A percentile compares a stretch with the other conserved stretches of the same genome.
Evolutionary conservation across 1,140 invertebrate genomes (phyloP).

Genomic region (Amyelois transitella): DNA sequence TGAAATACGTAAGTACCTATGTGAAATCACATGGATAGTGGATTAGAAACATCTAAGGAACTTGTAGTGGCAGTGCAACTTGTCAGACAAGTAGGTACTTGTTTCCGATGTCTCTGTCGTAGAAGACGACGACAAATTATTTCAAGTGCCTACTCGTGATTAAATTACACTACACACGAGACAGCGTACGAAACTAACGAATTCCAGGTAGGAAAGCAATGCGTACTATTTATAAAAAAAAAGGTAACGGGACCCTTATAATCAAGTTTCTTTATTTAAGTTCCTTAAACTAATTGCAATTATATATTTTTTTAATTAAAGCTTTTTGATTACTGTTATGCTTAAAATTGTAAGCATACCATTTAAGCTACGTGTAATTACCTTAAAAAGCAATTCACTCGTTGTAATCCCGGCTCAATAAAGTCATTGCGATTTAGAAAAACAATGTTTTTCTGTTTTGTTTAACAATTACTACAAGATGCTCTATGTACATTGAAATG

Average conservation of each 20-base stretch:
- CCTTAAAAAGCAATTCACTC: not conserved
- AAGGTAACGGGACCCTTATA: no score
- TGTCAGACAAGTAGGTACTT: conserved; percentile 7
- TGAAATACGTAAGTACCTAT: no score
- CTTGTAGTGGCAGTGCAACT: conserved; percentile 11
- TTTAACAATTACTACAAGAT: no score
- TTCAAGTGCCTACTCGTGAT: not conserved
- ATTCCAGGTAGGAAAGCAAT: not conserved
- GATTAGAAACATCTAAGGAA: no score
- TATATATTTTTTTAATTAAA: not conserved
- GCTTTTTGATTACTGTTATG: not conserved
- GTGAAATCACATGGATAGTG: not conserved
- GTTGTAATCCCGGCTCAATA: not conserved
- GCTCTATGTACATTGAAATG: no score
- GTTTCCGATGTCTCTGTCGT: not conserved
- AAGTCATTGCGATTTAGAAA: not conserved
- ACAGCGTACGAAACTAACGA: not conserved
- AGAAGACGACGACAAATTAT: not conserved
- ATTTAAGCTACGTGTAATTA: not conserved
- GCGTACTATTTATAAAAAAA: not conserved
- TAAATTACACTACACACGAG: not conserved
- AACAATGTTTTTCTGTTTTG: no score
- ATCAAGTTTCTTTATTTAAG: no score
- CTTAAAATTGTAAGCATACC: not conserved
- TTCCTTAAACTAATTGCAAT: no score